Evolutionary conservation across 2,113 vertebrate genomes (phyloP), one percentile per base, ranked within the genome.

Genomic region (Cyprichromis sp.): DNA sequence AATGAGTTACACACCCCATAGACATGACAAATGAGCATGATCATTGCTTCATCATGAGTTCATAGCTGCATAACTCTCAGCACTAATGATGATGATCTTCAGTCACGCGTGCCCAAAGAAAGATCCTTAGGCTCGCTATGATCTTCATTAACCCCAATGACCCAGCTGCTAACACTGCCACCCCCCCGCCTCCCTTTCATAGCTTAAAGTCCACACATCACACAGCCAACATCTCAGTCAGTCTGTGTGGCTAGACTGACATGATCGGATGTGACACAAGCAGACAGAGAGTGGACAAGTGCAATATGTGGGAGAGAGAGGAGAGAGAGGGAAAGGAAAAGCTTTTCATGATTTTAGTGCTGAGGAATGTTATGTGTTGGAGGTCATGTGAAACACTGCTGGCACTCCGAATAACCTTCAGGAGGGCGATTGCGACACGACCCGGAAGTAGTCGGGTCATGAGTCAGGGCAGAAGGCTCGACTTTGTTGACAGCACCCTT

Each of bases 321-420:
- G 34, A 66, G 36, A 47, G 14, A 59, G 61, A 50, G 13, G 21
- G 24, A 34, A 52, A 82, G 86, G 57, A 83, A 80, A 54, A 85
- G 55, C 45, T 52, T 84, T 89, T 90, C 76, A 14, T 91, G 93
- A 94, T 91, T 92, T 88, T 89, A 86, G 71, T 55, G 81, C 83
- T 76, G 24, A 90, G 92, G 95, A 95, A 95, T 95, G 93, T 24
- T 86, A 87, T 85, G 88, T 93, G 92, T 92, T 93, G 85, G 84
- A 91, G 95, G 94, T 96, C 95, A 91, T 96, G 95, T 96, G 96
- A 96, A 96, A 94, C 81, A 91, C 82, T 13, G 82, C 92, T 93
- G 93, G 92, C 89, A 91, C 93, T 91, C 93, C 57, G 91, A 94
- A 73, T 91, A 93, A 95, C 95, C 93, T 92, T 90, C 88, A 87